Evolutionary conservation across 2,113 vertebrate genomes (phyloP).

Genomic region (Pachypanchax playfairii): DNA sequence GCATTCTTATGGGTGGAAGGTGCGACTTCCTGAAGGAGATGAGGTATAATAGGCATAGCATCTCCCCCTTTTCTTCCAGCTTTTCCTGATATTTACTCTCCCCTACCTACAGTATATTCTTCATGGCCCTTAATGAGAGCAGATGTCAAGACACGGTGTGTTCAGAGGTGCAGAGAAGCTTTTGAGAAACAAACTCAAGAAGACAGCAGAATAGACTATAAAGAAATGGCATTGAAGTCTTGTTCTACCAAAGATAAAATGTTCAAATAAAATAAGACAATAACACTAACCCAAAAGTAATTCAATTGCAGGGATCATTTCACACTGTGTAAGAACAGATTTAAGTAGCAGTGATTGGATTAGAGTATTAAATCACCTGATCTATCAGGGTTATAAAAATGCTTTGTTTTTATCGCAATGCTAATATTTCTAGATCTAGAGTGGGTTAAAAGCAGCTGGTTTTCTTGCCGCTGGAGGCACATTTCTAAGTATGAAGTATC

Average conservation of each 20-base stretch:
- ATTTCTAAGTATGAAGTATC: slow-evolving; percentile 58
- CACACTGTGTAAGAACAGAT: slow-evolving; percentile 20
- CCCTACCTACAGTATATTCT: slow-evolving; percentile 56
- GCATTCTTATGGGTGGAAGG: slow-evolving; percentile 49
- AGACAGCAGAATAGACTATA: slow-evolving; percentile 51
- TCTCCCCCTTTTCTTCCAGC: slow-evolving; percentile 52
- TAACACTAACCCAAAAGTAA: slow-evolving; percentile 41
- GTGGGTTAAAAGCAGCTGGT: slow-evolving; percentile 17
- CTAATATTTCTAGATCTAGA: slow-evolving; percentile 18
- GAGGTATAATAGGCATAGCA: slow-evolving; percentile 63
- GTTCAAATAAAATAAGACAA: slow-evolving; percentile 46
- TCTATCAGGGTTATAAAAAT: slow-evolving; percentile 2
- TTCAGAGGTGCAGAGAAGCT: slow-evolving; percentile 46
- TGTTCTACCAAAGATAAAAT: slow-evolving; percentile 38
- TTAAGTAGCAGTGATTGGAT: slow-evolving; percentile 9
- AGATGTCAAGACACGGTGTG: slow-evolving; percentile 66
- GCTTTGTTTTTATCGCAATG: slow-evolving; percentile 26
- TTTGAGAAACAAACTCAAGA: slow-evolving; percentile 52
- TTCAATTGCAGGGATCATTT: slow-evolving; percentile 12
- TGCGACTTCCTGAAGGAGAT: slow-evolving; percentile 62
- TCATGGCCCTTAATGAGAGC: slow-evolving; percentile 71
- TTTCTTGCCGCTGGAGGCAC: slow-evolving; percentile 26
- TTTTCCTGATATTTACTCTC: slow-evolving; percentile 64
- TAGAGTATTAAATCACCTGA: too few species aligned
- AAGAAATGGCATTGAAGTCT: slow-evolving; percentile 50